A percentile compares a stretch with the other conserved stretches of the same genome.
phyloP scores from a whole-genome alignment of 2,797 vertebrate species.

The Onychomys leucogaster region DNA sequence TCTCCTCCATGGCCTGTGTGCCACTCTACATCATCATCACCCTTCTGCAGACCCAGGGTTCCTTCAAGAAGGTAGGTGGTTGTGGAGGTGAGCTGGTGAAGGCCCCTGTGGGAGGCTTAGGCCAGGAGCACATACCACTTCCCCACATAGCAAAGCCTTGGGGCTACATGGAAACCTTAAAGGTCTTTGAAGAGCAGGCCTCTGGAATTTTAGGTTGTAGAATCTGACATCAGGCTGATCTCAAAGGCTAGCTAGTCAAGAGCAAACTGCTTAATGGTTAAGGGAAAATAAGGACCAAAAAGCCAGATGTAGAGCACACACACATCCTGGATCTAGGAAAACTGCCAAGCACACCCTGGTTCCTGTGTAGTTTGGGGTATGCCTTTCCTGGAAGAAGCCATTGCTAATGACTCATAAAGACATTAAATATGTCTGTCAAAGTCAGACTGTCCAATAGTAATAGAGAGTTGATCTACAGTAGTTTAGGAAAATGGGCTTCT shows the following conservation, averaged over 20 bases:
- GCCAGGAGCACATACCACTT: background rate
- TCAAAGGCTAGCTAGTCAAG: background rate
- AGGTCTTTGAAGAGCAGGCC: background rate
- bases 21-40: constrained; percentile 85
- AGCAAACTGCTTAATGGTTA: background rate
- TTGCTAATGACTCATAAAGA: background rate
- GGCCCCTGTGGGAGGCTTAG: background rate
- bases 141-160: background rate
- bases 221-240: background rate
- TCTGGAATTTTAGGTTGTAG: background rate
- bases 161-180: background rate
- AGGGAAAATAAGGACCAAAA: background rate
- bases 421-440: background rate
- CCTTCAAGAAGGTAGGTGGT: constrained; percentile 88
- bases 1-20: constrained; percentile 90
- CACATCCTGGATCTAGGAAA: background rate
- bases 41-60: constrained; percentile 87
- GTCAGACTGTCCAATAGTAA: background rate
- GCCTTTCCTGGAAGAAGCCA: background rate
- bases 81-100: fast-evolving
- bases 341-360: background rate
- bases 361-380: background rate
- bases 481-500: background rate
- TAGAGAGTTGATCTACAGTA: background rate
- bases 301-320: background rate